Base-by-base conservation (phyloP, 2,113 vertebrate species). In the Barbus barbus region DNA sequence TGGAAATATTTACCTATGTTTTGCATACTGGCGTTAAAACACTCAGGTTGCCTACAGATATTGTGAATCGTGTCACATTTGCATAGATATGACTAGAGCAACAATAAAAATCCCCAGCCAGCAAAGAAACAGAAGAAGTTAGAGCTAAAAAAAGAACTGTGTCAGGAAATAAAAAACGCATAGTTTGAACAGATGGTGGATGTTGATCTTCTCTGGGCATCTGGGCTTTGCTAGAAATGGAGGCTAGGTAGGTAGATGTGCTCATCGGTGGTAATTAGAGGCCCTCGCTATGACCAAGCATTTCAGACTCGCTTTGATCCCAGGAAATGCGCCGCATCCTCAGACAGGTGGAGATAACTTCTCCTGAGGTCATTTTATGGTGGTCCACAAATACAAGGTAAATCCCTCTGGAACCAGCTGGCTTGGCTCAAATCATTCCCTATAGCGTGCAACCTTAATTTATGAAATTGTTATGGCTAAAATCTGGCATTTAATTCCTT, bases 281-380 rank as follows among this genome's bases (percentile, higher is more conserved):
- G 79, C 63, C 53, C 9, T 58, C 58, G 11, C 69, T 63, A 22
- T 85, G 69, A 61, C 73, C 46, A 86, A 67, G 36, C 51, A 78
- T 78, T 61, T 82, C 31, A 65, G 24, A 84, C 88, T 46, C 41
- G 36, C 75, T 85, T 84, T 86, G 83, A 58, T 86, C 81, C 18
- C 83, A 86, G 85, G 86, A 90, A 92, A 91, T 89, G 44, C 56
- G 75, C 89, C 72, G 58, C 79, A 80, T 87, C 82, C 85, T 63
- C 76, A 86, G 87, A 85, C 71, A 63, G 53, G 79, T 33, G 65
- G 28, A 36, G 20, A 76, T 79, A 63, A 63, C 46, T 85, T 90
- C 88, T 90, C 76, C 82, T 65, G 71, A 58, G 36, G 85, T 80
- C 38, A 48, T 75, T 88, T 88, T 84, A 53, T 36, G 46, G 56